These are phyloP conservation scores for Charina bottae DNA, from an alignment of 2,113 vertebrate species.

Conservation along the genomic window DNA sequence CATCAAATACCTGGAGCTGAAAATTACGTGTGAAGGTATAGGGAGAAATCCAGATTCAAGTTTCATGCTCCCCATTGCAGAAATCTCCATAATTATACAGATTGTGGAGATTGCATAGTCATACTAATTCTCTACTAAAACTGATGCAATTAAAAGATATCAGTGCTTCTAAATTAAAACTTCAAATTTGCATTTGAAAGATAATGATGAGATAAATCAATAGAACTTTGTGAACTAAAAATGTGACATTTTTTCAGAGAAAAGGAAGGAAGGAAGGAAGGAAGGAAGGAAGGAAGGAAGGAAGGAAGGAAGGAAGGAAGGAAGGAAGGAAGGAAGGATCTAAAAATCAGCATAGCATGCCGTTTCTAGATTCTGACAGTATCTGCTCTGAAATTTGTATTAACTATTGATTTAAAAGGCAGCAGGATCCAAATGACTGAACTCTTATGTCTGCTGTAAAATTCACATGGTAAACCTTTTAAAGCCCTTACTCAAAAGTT, in stretches of 20 bases:
- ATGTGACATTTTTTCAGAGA: conserved; percentile 45
- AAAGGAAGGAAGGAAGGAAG: conserved; percentile 44
- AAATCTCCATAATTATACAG: conserved; percentile 72
- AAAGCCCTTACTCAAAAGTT: not conserved
- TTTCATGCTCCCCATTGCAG: conserved; percentile 65
- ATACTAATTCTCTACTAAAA: conserved; percentile 72
- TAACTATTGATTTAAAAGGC: conserved; percentile 47
- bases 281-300: conserved; percentile 33
- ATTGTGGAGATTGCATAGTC: conserved; percentile 71
- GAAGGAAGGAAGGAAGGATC: conserved; percentile 12
- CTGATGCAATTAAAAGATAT: conserved; percentile 76
- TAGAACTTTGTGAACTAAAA: conserved; percentile 67
- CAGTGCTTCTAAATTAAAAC: conserved; percentile 69
- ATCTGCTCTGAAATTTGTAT: conserved; percentile 47
- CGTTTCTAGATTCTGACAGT: conserved; percentile 40
- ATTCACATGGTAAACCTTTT: not conserved
- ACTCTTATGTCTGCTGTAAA: not conserved
- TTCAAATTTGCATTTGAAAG: conserved; percentile 74
- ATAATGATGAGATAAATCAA: conserved; percentile 74
- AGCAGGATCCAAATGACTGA: conserved; percentile 35
- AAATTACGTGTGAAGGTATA: conserved; percentile 55
- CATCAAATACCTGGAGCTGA: conserved; percentile 50
- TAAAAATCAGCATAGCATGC: conserved; percentile 8
- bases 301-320: conserved; percentile 27
- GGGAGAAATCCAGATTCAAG: conserved; percentile 55